Evolutionary conservation across 2,888 invertebrate species (phyloP), one percentile per base, ranked within the genome.

Genomic region (Hipparchia sbordonii): DNA sequence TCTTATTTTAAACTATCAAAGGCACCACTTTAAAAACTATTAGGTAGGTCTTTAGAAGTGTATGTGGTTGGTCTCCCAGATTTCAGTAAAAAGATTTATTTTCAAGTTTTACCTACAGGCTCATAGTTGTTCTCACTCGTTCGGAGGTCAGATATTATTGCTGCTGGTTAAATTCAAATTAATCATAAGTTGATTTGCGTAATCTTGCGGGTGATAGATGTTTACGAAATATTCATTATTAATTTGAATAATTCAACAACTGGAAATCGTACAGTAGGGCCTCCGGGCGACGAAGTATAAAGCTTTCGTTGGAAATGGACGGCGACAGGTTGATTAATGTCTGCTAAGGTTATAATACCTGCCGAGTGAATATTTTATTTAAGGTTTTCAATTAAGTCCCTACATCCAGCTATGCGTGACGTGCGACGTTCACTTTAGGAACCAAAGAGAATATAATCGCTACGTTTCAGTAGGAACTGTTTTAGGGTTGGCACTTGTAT

Each of bases 351-450:
- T 23, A 86, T 88, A 87, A 89, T 89, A 91, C 89, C 85, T 82
- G 82, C 77, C 84, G 84, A 88, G 84, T 88, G 88, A 89, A 90
- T 91, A 89, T 90, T 90, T 90, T 87, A 90, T 90, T 88, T 82
- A 84, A 81, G 79, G 81, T 81, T 83, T 88, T 81, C 82, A 82
- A 82, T 81, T 82, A 82, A 82, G 82, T 82, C 23, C 23, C 23
- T 39, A 81, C 76, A 77, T 81, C 45, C 61, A 81, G 57, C 80
- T 82, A 84, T 87, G 89, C 89, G 89, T 90, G 89, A 85, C 87
- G 87, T 79, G 77, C 86, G 85, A 87, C 85, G 83, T 84, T 84
- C 83, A 85, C 85, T 87, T 86, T 85, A 6, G 6, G 48, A 23
- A 23, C 23, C 23, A 23, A 23, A 23, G 23, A 23, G 23, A 23